Evolutionary conservation across 2,888 invertebrate species (phyloP).

Genomic region (Drosophila nigricruria): DNA sequence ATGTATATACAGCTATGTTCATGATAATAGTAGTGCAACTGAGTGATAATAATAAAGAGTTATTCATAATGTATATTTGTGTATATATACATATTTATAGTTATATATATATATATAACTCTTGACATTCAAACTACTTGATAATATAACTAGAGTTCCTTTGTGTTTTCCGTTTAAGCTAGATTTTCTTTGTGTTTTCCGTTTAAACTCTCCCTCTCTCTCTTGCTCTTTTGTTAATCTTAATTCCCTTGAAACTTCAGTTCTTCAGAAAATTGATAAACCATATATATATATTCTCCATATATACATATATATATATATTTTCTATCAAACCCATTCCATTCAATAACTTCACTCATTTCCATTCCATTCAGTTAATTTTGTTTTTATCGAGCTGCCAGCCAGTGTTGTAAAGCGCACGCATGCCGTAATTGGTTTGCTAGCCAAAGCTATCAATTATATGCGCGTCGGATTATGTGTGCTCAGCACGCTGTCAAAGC

Average conservation of each 20-base stretch:
- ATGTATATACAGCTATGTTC: too few species aligned
- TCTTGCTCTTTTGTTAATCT: background rate
- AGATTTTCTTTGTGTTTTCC: background rate
- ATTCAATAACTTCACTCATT: background rate
- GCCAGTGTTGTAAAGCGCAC: constrained; percentile 4
- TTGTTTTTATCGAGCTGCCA: background rate
- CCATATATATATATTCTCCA: background rate
- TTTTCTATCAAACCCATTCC: background rate
- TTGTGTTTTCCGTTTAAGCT: background rate
- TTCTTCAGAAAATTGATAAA: background rate
- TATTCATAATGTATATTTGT: too few species aligned
- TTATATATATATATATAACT: background rate
- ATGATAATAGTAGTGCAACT: too few species aligned
- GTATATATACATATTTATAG: background rate
- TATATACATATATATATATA: background rate
- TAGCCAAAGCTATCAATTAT: background rate
- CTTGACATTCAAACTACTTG: background rate
- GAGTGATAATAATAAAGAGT: too few species aligned
- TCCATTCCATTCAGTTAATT: background rate
- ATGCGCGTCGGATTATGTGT: background rate
- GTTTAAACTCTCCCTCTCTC: background rate
- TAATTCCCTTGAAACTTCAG: background rate
- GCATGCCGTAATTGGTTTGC: background rate
- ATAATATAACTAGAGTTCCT: background rate
- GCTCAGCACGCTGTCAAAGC: background rate